phyloP scores from a whole-genome alignment of 2,113 vertebrate genomes.

The Chaenogobius annularis region DNA sequence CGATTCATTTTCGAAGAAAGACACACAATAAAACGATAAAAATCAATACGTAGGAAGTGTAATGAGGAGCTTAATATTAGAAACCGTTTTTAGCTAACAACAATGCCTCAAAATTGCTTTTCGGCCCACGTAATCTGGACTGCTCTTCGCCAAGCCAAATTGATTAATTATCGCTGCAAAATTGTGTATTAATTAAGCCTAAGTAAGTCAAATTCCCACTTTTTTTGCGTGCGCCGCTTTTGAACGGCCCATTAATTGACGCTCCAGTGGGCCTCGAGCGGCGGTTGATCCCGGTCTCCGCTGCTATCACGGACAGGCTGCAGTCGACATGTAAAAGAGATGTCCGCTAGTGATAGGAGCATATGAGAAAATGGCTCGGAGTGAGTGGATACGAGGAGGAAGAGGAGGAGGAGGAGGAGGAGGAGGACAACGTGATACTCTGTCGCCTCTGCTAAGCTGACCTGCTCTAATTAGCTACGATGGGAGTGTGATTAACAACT shows the following conservation, averaged over 20 bases:
- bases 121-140: conserved; percentile 39
- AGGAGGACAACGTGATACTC: conserved; percentile 34
- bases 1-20: too few relatives aligned
- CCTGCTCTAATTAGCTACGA: conserved; percentile 70
- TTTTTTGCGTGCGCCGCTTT: conserved; percentile 58
- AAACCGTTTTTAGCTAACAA: neutral
- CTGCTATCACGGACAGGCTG: conserved; percentile 51
- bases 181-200: conserved; percentile 77
- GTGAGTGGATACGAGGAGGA: conserved; percentile 7
- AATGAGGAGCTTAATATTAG: neutral
- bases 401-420: conserved; percentile 15
- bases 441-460: conserved; percentile 72
- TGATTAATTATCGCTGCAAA: conserved; percentile 73
- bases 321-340: conserved; percentile 59
- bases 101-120: neutral
- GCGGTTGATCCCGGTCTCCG: conserved; percentile 57
- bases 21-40: too few relatives aligned
- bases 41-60: neutral
- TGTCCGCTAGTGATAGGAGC: conserved; percentile 61
- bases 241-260: conserved; percentile 72
- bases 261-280: conserved; percentile 49
- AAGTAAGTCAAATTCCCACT: conserved; percentile 62
- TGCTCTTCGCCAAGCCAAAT: conserved; percentile 58
- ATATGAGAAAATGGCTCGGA: conserved; percentile 44
- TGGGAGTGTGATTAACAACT: conserved; percentile 69